These are phyloP conservation scores for Trimorus sp. DNA, from an alignment of 2,888 invertebrate genomes.

Conservation along the genomic window DNA sequence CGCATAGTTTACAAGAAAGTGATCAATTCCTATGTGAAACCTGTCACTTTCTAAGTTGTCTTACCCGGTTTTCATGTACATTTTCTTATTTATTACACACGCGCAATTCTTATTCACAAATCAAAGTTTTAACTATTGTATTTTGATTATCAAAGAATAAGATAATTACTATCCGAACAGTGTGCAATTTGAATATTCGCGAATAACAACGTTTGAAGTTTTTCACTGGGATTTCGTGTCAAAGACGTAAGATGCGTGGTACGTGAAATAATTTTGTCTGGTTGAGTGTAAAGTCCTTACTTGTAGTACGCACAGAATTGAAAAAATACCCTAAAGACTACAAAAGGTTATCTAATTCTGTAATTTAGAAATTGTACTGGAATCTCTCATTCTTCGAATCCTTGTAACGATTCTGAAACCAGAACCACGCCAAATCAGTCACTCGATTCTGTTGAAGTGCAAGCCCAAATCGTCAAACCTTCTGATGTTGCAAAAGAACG, in stretches of 20 bases:
- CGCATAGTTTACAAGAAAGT: constrained; percentile 7
- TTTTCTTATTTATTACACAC: constrained; percentile 20
- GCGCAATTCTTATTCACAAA: constrained; percentile 11
- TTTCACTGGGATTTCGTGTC: constrained; percentile 23
- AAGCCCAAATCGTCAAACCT: neutral
- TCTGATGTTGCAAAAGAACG: constrained; percentile 10
- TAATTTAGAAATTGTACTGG: constrained; percentile 10
- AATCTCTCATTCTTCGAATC: neutral
- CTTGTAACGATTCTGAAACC: neutral
- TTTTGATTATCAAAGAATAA: constrained; percentile 20
- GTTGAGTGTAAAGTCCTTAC: constrained; percentile 2
- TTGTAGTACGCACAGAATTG: constrained; percentile 14
- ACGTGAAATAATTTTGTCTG: constrained; percentile 10
- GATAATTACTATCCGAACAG: neutral
- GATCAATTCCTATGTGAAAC: constrained; percentile 7
- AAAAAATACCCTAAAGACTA: neutral
- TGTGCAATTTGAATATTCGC: constrained; percentile 22
- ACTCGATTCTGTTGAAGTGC: neutral
- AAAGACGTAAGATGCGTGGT: constrained; percentile 22
- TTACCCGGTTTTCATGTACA: constrained; percentile 14
- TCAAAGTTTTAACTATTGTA: neutral
- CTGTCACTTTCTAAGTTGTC: constrained; percentile 20
- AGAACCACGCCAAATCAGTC: neutral
- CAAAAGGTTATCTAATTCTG: neutral
- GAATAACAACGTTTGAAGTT: constrained; percentile 15